phyloP scores from a whole-genome alignment of 2,888 invertebrate species.

The Pemphredon lugubris region DNA sequence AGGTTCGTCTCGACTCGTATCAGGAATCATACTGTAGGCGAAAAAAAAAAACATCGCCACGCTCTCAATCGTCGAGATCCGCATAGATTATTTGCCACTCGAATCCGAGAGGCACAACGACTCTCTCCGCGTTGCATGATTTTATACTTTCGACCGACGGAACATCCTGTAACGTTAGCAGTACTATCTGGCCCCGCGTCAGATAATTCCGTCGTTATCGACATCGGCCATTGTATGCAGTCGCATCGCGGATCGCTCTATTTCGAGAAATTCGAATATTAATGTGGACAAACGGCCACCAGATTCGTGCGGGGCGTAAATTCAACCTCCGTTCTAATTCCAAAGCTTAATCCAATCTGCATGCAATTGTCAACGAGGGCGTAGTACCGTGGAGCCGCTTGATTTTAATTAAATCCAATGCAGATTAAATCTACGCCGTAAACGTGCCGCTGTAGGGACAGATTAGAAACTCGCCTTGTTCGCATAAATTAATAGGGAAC shows the following conservation, averaged over 20 bases:
- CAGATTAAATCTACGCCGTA: conserved; percentile 66
- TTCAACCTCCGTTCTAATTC: conserved; percentile 59
- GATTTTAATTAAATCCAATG: conserved; percentile 68
- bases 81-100: too few species aligned
- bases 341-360: conserved; percentile 67
- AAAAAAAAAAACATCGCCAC: too few species aligned
- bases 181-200: conserved; percentile 21
- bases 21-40: too few species aligned
- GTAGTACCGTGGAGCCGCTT: conserved; percentile 55
- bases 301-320: conserved; percentile 53
- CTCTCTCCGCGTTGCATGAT: conserved; percentile 5
- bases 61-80: too few species aligned
- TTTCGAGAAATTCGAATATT: conserved; percentile 64
- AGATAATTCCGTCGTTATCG: conserved; percentile 53
- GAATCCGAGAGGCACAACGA: too few species aligned
- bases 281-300: conserved; percentile 62
- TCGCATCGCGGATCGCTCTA: conserved; percentile 44
- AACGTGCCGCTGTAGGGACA: conserved; percentile 54
- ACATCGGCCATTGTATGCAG: conserved; percentile 25
- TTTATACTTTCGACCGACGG: background rate
- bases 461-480: conserved; percentile 62
- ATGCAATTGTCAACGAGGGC: conserved; percentile 67
- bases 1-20: too few species aligned
- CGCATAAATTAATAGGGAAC: conserved; percentile 61
- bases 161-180: conserved; percentile 19